phyloP scores from a whole-genome alignment of 1,140 invertebrate genomes.

The Himalopsyche phryganea region DNA sequence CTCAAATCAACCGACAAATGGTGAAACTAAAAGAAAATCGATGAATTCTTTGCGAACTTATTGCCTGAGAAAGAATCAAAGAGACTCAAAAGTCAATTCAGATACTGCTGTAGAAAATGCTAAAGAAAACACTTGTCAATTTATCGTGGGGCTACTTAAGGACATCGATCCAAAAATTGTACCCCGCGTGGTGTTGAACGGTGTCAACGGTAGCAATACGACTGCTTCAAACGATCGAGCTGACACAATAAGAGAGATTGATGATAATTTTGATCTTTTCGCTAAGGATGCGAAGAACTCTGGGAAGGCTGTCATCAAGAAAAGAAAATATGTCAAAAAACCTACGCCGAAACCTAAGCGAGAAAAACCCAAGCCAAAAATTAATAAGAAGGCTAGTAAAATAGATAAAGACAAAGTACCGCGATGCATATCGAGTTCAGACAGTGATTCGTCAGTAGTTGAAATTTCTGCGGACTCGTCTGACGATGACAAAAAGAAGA shows the following conservation, averaged over 20 bases:
- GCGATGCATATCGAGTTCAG: too few species aligned
- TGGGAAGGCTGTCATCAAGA: not conserved
- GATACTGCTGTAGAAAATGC: conserved; percentile 1
- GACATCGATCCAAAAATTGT: conserved; percentile 2
- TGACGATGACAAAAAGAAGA: too few species aligned
- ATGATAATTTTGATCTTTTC: not conserved
- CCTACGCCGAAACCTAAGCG: too few species aligned
- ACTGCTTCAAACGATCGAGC: not conserved
- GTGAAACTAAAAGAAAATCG: not conserved
- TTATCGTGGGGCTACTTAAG: conserved; percentile 13
- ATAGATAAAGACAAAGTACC: too few species aligned
- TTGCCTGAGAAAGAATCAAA: conserved; percentile 14
- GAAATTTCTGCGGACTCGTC: too few species aligned
- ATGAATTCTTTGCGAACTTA: conserved; percentile 4
- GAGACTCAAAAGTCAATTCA: not conserved
- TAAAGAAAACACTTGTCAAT: conserved; percentile 15
- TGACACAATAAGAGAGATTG: not conserved
- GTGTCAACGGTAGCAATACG: not conserved
- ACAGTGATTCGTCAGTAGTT: too few species aligned
- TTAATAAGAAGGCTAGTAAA: too few species aligned
- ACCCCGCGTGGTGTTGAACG: not conserved
- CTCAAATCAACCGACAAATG: too few species aligned
- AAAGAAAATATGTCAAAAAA: too few species aligned
- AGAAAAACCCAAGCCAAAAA: too few species aligned
- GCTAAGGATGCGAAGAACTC: not conserved